Evolutionary conservation across 2,888 invertebrate genomes (phyloP).

Genomic region (Drosophila longiperda): DNA sequence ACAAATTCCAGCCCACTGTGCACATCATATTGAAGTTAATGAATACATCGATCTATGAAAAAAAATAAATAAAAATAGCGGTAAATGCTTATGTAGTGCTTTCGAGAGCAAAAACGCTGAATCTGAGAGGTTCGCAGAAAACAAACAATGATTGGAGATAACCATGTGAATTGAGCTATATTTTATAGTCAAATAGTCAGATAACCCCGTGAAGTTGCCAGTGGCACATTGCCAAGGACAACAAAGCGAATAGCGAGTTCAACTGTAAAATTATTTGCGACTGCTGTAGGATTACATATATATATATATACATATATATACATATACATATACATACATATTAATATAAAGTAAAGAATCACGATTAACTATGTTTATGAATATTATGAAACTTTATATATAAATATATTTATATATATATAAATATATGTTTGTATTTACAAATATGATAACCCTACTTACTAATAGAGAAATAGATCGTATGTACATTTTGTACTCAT

Average conservation of each 20-base stretch:
- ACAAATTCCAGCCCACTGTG: conserved; percentile 25
- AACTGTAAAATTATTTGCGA: conserved; percentile 77
- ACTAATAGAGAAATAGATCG: conserved; percentile 46
- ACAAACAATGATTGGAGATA: conserved; percentile 33
- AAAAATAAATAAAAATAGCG: conserved; percentile 43
- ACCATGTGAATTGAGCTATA: conserved; percentile 65
- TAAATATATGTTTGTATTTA: conserved; percentile 34
- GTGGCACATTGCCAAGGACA: conserved; percentile 33
- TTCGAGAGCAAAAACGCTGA: conserved; percentile 39
- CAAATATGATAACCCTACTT: conserved; percentile 40
- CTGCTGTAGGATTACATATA: conserved; percentile 70
- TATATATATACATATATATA: conserved; percentile 1
- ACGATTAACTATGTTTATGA: conserved; percentile 69
- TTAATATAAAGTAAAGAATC: conserved; percentile 58
- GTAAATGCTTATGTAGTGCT: conserved; percentile 65
- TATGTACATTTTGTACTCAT: conserved; percentile 56
- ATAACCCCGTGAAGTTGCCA: conserved; percentile 43
- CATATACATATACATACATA: conserved; percentile 24
- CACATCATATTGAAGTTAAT: conserved; percentile 18
- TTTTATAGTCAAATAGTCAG: conserved; percentile 73
- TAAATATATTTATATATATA: conserved; percentile 1
- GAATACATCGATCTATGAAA: conserved; percentile 37
- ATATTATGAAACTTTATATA: conserved; percentile 21
- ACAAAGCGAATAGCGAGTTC: conserved; percentile 39
- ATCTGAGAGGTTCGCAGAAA: conserved; percentile 34